phyloP scores from a whole-genome alignment of 2,113 vertebrate species.

The Agelaius phoeniceus region DNA sequence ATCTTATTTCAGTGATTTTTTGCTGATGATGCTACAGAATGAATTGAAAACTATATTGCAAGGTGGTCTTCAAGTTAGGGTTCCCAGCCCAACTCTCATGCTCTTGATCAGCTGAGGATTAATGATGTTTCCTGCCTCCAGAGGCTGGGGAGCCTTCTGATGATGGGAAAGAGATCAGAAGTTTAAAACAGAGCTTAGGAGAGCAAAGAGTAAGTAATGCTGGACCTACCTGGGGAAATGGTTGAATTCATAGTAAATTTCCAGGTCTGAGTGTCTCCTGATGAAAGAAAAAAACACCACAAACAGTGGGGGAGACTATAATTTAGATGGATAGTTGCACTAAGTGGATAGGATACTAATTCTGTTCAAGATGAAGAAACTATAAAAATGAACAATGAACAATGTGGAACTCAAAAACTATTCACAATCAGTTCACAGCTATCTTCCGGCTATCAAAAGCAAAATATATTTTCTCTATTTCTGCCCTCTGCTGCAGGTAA shows the following conservation, averaged over 20 bases:
- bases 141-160: neutral
- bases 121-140: neutral
- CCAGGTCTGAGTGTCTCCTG: neutral
- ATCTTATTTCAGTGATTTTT: neutral
- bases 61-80: neutral
- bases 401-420: neutral
- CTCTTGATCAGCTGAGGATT: rapidly evolving
- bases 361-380: neutral
- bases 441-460: neutral
- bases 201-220: neutral
- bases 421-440: neutral
- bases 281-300: neutral
- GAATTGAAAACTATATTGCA: neutral
- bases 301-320: neutral
- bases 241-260: neutral
- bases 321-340: neutral
- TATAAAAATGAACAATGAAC: neutral
- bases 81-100: neutral
- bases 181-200: neutral
- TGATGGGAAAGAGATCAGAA: neutral
- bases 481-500: neutral
- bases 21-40: neutral
- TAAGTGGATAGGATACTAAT: neutral
- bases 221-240: neutral
- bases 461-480: neutral